Evolutionary conservation across 2,113 vertebrate species (phyloP).

Genomic region (Tursiops truncatus): DNA sequence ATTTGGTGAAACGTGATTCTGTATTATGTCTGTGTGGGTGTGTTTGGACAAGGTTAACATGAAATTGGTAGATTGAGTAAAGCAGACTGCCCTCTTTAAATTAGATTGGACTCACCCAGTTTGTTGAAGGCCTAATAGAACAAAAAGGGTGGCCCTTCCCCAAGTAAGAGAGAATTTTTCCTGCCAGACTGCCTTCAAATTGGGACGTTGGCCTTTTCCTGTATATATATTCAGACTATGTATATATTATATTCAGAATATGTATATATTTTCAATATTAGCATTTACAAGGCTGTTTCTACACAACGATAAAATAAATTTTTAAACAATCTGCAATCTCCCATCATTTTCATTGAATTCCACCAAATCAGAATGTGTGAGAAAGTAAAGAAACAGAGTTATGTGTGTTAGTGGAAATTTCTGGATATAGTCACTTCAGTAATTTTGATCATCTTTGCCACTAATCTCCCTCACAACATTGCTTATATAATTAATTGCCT

Average conservation of each 20-base stretch:
- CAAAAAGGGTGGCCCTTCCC: neutral
- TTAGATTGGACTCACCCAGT: neutral
- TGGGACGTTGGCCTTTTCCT: neutral
- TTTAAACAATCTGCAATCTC: neutral
- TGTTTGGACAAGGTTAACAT: neutral
- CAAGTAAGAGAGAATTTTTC: neutral
- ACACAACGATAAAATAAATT: neutral
- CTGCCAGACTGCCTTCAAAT: neutral
- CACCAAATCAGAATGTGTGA: neutral
- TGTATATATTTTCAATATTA: neutral
- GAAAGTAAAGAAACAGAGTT: neutral
- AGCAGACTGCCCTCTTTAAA: neutral
- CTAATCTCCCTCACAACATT: neutral
- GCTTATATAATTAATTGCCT: neutral
- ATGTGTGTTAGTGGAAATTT: neutral
- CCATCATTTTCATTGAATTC: constrained; percentile 3
- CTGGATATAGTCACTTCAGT: neutral
- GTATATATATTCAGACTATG: neutral
- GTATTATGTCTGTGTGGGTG: neutral
- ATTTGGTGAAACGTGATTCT: neutral
- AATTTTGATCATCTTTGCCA: constrained; percentile 7
- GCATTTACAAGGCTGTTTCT: neutral
- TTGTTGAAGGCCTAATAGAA: neutral
- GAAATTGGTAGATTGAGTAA: neutral
- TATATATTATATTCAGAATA: neutral